phyloP scores from a whole-genome alignment of 2,888 invertebrate genomes.

The Ariolimax columbianus region DNA sequence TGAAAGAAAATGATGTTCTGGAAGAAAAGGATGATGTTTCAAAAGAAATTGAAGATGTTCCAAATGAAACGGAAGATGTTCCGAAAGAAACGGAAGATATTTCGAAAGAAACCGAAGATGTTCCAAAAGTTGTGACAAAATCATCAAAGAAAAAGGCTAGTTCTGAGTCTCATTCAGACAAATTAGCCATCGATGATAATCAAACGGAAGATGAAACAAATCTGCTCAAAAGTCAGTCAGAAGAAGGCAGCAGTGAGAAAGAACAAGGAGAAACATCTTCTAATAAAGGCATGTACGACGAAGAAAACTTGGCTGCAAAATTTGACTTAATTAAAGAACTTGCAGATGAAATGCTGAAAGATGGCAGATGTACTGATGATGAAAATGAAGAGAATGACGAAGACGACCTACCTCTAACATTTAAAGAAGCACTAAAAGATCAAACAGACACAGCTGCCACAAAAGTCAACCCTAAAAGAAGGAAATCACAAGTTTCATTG shows the following conservation, averaged over 20 bases:
- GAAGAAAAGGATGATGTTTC: no score
- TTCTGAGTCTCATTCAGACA: background rate
- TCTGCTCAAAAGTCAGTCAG: background rate
- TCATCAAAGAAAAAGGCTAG: background rate
- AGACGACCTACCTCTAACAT: slow-evolving; percentile 17
- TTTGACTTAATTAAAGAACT: slow-evolving; percentile 57
- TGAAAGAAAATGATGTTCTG: no score
- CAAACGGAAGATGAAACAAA: background rate
- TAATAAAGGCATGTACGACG: slow-evolving; percentile 4
- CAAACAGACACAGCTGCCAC: background rate
- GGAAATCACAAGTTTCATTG: background rate
- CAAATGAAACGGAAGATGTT: no score
- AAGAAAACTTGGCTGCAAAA: slow-evolving; percentile 58
- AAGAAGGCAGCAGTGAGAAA: slow-evolving; percentile 4
- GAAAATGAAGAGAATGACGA: slow-evolving; percentile 33
- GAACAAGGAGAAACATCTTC: slow-evolving; percentile 8
- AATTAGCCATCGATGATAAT: background rate
- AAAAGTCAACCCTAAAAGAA: background rate
- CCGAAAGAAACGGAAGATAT: no score
- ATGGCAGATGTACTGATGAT: background rate
- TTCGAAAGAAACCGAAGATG: background rate
- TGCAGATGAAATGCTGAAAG: slow-evolving; percentile 56
- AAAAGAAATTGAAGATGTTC: no score
- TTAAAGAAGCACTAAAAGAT: slow-evolving; percentile 41
- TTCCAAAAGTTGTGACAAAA: background rate